Evolutionary conservation across 2,888 invertebrate species (phyloP), one percentile per base, ranked within the genome.

Genomic region (Dryobotodes eremita): DNA sequence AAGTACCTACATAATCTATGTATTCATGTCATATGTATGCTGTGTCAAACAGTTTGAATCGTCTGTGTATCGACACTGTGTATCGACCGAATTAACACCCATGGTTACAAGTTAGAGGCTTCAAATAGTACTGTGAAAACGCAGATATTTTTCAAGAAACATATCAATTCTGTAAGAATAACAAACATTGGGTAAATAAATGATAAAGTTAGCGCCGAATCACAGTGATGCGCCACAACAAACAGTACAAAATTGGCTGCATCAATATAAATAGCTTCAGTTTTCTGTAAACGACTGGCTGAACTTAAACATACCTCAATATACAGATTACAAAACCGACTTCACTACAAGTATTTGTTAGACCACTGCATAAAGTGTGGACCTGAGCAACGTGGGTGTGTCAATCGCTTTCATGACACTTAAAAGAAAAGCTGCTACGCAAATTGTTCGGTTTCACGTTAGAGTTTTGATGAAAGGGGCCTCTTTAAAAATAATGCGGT

Each of bases 281-380:
- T 87, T 86, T 86, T 87, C 83, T 83, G 78, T 87, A 78, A 84
- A 82, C 86, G 77, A 87, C 79, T 80, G 73, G 62, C 75, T 86
- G 82, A 85, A 88, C 89, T 87, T 88, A 86, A 87, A 86, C 84
- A 87, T 85, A 84, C 77, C 89, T 83, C 87, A 84, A 84, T 84
- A 85, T 88, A 89, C 87, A 89, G 84, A 85, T 89, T 89, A 89
- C 88, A 88, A 88, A 86, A 89, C 84, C 82, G 80, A 89, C 86
- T 88, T 80, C 85, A 83, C 87, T 86, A 85, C 86, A 84, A 84
- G 86, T 87, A 89, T 87, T 86, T 78, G 82, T 79, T 36, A 61
- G 55, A 74, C 13, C 46, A 76, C 83, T 70, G 57, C 66, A 36
- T 48, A 73, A 66, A 81, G 50, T 71, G 53, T 71, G 82, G 70